Percentiles rank a stretch among this genome's conserved stretches.
Evolutionary conservation across 1,140 invertebrate genomes (phyloP).

Genomic region (Drosophila sulfurigaster): DNA sequence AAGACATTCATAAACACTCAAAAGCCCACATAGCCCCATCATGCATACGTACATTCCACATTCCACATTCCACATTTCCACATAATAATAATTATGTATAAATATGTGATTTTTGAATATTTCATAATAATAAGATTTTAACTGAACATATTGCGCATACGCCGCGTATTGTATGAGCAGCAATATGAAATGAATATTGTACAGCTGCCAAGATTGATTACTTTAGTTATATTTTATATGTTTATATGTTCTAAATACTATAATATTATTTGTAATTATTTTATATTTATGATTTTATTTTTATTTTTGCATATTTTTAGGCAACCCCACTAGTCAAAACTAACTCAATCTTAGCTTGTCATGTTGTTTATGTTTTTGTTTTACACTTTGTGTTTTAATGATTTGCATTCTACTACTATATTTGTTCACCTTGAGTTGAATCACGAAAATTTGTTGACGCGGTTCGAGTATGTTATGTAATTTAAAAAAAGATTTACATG

Average conservation of each 20-base stretch:
- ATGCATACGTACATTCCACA: constrained; percentile 47
- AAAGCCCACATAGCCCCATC: constrained; percentile 41
- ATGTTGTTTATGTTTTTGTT: constrained; percentile 68
- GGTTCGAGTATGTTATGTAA: constrained; percentile 53
- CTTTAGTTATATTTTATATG: constrained; percentile 12
- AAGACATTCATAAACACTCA: constrained; percentile 14
- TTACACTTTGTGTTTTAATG: constrained; percentile 63
- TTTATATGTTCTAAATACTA: constrained; percentile 39
- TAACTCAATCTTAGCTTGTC: constrained; percentile 73
- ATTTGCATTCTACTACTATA: constrained; percentile 66
- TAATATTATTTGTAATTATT: constrained; percentile 27
- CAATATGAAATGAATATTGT: constrained; percentile 9
- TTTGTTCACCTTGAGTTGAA: constrained; percentile 58
- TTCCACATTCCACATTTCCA: not conserved
- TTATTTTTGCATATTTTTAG: constrained; percentile 77
- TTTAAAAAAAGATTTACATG: constrained; percentile 20
- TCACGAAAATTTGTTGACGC: constrained; percentile 16
- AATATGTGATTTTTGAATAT: constrained; percentile 15
- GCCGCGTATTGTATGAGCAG: constrained; percentile 29
- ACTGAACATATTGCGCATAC: constrained; percentile 50
- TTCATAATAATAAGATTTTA: constrained; percentile 12
- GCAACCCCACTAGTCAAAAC: constrained; percentile 84
- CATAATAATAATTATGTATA: not conserved
- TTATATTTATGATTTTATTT: constrained; percentile 38
- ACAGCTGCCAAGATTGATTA: constrained; percentile 1